A percentile compares a stretch with the other conserved stretches of the same genome.
Conservation (phyloP, 2,888 invertebrate species). For the Melinaea marsaeus region DNA sequence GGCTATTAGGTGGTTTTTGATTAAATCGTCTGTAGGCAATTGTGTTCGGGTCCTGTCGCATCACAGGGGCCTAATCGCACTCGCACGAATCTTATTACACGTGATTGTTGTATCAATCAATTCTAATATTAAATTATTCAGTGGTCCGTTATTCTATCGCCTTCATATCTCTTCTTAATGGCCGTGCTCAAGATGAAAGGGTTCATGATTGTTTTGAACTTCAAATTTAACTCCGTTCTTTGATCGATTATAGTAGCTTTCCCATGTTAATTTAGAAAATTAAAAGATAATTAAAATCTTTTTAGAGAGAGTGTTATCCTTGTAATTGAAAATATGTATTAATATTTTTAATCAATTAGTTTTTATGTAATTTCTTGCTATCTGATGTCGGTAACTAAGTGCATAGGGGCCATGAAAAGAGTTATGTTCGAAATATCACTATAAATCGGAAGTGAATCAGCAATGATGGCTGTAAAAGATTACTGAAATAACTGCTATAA, state of each 20-base stretch:
- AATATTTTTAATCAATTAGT: no score
- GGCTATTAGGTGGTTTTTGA: constrained; percentile 70
- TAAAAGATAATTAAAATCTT: constrained; percentile 21
- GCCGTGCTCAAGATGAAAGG: constrained; percentile 40
- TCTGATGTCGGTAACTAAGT: no score
- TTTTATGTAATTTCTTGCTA: no score
- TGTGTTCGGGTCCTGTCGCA: constrained; percentile 53
- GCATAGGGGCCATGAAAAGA: no score
- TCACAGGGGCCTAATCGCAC: constrained; percentile 63
- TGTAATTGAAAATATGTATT: no score
- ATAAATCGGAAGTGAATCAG: no score
- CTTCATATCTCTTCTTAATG: constrained; percentile 57
- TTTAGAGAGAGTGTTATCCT: no score
- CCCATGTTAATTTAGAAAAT: constrained; percentile 39
- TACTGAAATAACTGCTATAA: no score
- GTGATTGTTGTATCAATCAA: constrained; percentile 77
- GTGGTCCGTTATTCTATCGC: constrained; percentile 73
- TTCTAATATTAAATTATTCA: constrained; percentile 76
- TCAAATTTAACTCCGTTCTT: constrained; percentile 1
- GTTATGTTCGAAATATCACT: no score
- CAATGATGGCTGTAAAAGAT: no score
- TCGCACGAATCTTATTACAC: constrained; percentile 72
- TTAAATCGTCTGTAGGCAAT: constrained; percentile 71
- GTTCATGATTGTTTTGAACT: background rate
- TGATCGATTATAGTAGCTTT: background rate